Conservation (phyloP, 2,113 vertebrate genomes). For the Cygnus buccinator region DNA sequence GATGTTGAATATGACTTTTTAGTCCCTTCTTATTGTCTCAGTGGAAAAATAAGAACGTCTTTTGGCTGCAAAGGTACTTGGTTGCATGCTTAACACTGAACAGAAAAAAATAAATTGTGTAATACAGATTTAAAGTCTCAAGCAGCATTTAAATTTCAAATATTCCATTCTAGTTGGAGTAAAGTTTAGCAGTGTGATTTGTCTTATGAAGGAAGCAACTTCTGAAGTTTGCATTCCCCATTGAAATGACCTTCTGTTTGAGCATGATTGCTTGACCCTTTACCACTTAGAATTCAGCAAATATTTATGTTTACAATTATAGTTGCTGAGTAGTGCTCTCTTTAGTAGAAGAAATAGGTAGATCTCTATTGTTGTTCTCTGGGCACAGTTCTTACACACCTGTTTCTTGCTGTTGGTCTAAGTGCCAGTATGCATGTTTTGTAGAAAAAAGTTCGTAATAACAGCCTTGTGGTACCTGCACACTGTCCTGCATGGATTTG, state of each 20-base stretch:
- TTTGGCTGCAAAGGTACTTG: not conserved
- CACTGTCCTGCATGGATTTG: fast-evolving
- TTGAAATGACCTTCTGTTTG: not conserved
- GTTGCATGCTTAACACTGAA: not conserved
- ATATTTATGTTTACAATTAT: not conserved
- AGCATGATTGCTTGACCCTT: not conserved
- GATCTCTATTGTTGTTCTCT: not conserved
- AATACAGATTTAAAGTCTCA: not conserved
- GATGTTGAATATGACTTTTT: not conserved
- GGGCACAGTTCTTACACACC: not conserved
- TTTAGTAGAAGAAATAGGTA: not conserved
- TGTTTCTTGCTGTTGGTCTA: not conserved
- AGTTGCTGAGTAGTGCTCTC: not conserved
- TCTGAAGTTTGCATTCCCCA: not conserved
- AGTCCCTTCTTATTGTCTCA: not conserved
- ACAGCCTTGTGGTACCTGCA: not conserved
- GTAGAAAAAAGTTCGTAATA: not conserved
- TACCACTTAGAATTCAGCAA: not conserved
- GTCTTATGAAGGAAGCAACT: not conserved
- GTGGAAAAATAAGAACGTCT: not conserved
- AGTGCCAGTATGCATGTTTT: not conserved
- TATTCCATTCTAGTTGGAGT: not conserved
- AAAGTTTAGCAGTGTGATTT: not conserved
- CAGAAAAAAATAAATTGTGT: not conserved
- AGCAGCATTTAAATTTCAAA: not conserved